Percentiles rank a stretch among this genome's conserved stretches.
Conservation (phyloP, 2,888 invertebrate species). For the Luperina testacea region DNA sequence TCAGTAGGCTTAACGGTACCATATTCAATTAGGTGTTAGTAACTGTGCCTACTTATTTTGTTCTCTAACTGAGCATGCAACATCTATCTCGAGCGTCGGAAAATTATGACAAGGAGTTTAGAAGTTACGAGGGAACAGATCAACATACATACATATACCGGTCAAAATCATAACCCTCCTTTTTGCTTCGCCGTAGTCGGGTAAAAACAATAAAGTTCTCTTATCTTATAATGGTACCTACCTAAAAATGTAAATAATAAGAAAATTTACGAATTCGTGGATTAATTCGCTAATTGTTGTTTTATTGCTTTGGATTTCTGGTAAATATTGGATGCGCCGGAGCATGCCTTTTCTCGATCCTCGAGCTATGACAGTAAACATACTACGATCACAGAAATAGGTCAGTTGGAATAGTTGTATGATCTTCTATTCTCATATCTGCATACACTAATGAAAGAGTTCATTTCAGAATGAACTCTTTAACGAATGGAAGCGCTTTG, state of each 20-base stretch:
- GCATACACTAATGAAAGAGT: neutral
- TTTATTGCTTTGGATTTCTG: neutral
- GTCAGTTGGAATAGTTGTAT: neutral
- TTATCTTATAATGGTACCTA: neutral
- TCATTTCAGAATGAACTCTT: neutral
- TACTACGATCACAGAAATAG: neutral
- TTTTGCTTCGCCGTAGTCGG: no score
- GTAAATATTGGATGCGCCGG: neutral
- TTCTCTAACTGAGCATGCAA: neutral
- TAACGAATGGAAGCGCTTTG: neutral
- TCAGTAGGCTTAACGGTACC: conserved; percentile 48
- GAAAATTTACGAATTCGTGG: neutral
- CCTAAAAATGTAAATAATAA: neutral
- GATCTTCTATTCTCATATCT: neutral
- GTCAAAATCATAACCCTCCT: no score
- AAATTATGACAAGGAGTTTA: no score
- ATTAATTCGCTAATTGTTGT: neutral
- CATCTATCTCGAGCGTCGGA: neutral
- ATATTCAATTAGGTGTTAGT: conserved; percentile 54
- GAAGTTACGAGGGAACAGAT: no score
- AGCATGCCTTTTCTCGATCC: neutral
- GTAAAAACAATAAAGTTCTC: neutral
- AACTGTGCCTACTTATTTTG: neutral
- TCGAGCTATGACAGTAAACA: neutral
- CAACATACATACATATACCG: no score